A percentile compares a stretch with the other conserved stretches of the same genome.
phyloP scores from a whole-genome alignment of 2,888 invertebrate species.

The Tipula unca region DNA sequence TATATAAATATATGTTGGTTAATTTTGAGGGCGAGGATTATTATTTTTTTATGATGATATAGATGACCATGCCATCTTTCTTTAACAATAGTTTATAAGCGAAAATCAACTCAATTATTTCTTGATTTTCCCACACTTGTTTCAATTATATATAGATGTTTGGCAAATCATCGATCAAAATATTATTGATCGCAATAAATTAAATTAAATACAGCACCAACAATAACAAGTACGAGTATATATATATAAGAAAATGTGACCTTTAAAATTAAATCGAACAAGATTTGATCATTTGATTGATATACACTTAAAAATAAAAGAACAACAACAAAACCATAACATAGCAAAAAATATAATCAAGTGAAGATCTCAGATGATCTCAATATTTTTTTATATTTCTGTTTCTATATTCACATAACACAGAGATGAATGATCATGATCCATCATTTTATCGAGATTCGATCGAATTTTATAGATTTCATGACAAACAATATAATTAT shows the following conservation, averaged over 20 bases:
- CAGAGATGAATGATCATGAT: constrained; percentile 1
- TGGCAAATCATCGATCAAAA: constrained; percentile 8
- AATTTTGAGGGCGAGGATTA: neutral
- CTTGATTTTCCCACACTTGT: neutral
- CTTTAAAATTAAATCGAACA: neutral
- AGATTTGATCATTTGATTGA: neutral
- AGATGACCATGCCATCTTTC: too few species aligned
- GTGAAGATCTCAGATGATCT: neutral
- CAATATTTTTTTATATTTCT: neutral
- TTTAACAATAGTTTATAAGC: neutral
- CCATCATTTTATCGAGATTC: constrained; percentile 8
- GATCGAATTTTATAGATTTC: neutral
- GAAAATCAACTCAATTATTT: too few species aligned
- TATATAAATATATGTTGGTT: neutral
- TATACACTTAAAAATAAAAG: neutral
- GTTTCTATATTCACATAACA: neutral
- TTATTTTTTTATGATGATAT: neutral
- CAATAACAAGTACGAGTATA: neutral
- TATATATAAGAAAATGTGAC: neutral
- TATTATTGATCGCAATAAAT: constrained; percentile 8
- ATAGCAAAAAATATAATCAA: neutral
- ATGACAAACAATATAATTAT: constrained; percentile 14
- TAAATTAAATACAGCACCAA: neutral
- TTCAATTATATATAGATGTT: neutral
- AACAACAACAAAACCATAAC: neutral